Evolutionary conservation across 2,797 vertebrate genomes (phyloP).

Genomic region (Trichosurus vulpecula): DNA sequence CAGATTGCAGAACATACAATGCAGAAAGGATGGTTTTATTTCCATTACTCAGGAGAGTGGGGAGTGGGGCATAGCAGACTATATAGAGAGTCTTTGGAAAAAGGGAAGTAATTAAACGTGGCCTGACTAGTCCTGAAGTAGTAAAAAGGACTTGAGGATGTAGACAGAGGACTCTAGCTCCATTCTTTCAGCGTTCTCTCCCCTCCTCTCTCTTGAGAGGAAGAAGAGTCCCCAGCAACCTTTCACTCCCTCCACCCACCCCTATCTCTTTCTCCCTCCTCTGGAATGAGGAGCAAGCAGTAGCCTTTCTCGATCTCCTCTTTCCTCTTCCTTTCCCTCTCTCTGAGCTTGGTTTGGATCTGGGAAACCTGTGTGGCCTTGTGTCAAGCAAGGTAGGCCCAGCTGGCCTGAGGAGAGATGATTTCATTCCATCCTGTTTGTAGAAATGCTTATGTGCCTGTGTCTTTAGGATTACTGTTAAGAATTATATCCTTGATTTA

Average conservation of each 20-base stretch:
- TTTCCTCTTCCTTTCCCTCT: neutral
- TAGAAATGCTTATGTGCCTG: neutral
- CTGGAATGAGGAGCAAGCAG: neutral
- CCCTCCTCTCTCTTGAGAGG: neutral
- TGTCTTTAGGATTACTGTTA: neutral
- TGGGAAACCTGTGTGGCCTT: neutral
- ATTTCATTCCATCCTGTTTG: neutral
- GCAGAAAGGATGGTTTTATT: neutral
- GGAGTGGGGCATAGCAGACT: neutral
- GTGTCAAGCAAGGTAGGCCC: neutral
- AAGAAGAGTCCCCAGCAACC: neutral
- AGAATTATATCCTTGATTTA: neutral
- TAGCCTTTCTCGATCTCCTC: neutral
- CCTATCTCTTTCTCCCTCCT: neutral
- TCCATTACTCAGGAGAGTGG: neutral
- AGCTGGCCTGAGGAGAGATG: neutral
- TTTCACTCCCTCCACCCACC: neutral
- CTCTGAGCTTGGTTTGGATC: neutral
- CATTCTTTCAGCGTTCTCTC: neutral
- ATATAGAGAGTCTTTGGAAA: neutral
- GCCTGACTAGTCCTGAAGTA: neutral
- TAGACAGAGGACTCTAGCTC: neutral
- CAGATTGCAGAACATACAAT: neutral
- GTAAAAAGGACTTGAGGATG: neutral
- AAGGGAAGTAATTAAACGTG: neutral